phyloP scores from a whole-genome alignment of 2,113 vertebrate species.

The Albula glossodonta region DNA sequence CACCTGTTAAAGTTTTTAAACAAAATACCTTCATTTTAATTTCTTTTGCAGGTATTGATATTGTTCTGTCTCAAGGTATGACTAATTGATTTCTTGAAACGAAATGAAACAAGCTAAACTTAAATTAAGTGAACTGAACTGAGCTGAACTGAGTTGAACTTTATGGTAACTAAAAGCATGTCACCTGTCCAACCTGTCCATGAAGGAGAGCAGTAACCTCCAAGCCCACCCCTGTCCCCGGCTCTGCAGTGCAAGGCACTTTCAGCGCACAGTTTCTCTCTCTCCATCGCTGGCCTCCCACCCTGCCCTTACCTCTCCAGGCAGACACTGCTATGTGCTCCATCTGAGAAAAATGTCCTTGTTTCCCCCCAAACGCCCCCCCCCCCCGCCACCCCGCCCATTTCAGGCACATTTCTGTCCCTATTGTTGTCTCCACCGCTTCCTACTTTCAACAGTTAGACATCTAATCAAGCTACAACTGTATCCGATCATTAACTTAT shows the following conservation, averaged over 20 bases:
- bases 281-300: not conserved
- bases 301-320: not conserved
- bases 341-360: not conserved
- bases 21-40: not conserved
- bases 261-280: not conserved
- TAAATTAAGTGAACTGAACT: not conserved
- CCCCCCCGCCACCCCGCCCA: not conserved
- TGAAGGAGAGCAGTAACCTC: too few relatives aligned
- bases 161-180: not conserved
- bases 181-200: too few relatives aligned
- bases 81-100: not conserved
- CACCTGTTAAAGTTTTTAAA: not conserved
- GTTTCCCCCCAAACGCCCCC: not conserved
- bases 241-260: too few relatives aligned
- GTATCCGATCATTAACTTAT: not conserved
- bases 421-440: not conserved
- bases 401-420: not conserved
- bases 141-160: not conserved
- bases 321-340: not conserved
- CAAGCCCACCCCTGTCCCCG: too few relatives aligned
- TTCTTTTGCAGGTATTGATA: not conserved
- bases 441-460: conserved; percentile 3
- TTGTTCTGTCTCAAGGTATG: not conserved
- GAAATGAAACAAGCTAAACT: not conserved
- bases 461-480: not conserved